Percentiles rank a stretch among this genome's conserved stretches.
Evolutionary conservation across 2,888 invertebrate genomes (phyloP).

Genomic region (Heliconius erato): DNA sequence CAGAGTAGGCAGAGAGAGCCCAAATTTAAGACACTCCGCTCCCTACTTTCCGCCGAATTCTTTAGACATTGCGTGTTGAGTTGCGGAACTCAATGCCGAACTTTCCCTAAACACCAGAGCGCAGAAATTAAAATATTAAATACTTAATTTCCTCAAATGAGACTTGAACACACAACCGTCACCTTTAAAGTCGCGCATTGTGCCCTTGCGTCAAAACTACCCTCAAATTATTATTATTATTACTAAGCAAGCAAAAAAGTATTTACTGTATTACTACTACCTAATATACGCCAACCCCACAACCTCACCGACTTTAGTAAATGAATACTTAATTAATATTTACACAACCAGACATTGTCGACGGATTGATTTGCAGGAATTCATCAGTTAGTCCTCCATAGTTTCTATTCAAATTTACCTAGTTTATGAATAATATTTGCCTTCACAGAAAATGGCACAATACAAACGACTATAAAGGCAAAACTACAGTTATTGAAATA

Average conservation of each 20-base stretch:
- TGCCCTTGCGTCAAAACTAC: too few relatives aligned
- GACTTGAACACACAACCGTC: too few relatives aligned
- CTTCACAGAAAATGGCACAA: constrained; percentile 22
- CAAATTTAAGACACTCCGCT: too few relatives aligned
- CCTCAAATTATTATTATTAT: too few relatives aligned
- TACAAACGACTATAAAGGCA: not conserved
- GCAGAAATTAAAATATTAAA: too few relatives aligned
- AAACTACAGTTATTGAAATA: constrained; percentile 18
- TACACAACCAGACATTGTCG: constrained; percentile 38
- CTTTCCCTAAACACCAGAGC: too few relatives aligned
- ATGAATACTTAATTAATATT: constrained; percentile 44
- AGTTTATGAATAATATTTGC: constrained; percentile 39
- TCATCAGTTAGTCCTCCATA: constrained; percentile 43
- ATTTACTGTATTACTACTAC: not conserved
- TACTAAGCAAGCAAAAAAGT: not conserved
- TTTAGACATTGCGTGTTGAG: too few relatives aligned
- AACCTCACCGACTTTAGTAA: not conserved
- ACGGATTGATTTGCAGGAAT: constrained; percentile 46
- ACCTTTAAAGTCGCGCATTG: too few relatives aligned
- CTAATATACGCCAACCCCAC: not conserved
- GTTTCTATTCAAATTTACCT: constrained; percentile 45
- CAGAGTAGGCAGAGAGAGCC: too few relatives aligned
- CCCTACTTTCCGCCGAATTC: too few relatives aligned
- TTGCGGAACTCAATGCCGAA: too few relatives aligned
- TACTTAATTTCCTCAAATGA: too few relatives aligned